Conservation (phyloP, 2,113 vertebrate species). For the Pelmatolapia mariae region DNA sequence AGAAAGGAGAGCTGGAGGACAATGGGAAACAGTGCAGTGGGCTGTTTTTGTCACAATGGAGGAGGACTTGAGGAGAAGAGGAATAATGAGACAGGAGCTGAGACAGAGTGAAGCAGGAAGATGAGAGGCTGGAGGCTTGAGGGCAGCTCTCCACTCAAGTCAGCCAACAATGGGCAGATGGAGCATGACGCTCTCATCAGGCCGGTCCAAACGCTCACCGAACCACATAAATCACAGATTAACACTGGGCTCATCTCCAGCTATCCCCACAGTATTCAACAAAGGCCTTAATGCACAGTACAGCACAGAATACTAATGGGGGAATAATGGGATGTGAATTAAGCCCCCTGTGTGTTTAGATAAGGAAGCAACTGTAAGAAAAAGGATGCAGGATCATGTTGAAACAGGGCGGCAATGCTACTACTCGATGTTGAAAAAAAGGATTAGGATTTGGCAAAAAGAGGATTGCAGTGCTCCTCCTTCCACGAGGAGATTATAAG, state of each 20-base stretch:
- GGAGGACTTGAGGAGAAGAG: background rate
- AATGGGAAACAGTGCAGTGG: background rate
- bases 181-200: conserved; percentile 13
- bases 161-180: conserved; percentile 34
- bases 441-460: conserved; percentile 42
- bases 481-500: conserved; percentile 18
- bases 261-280: background rate
- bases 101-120: background rate
- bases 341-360: background rate
- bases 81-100: background rate
- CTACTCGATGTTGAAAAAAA: conserved; percentile 2
- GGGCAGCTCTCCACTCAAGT: background rate
- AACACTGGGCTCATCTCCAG: conserved; percentile 41
- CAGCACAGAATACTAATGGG: conserved; percentile 10
- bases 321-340: conserved; percentile 3
- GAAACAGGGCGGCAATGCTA: background rate
- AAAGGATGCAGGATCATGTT: background rate
- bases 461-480: conserved; percentile 20
- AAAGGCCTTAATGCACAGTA: background rate
- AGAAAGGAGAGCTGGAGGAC: conserved; percentile 1
- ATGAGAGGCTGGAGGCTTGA: background rate
- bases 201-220: conserved; percentile 19
- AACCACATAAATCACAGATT: conserved; percentile 55
- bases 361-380: background rate
- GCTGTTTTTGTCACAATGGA: background rate